Evolutionary conservation across 1,140 invertebrate genomes (phyloP).

Genomic region (Heliconius melpomene): DNA sequence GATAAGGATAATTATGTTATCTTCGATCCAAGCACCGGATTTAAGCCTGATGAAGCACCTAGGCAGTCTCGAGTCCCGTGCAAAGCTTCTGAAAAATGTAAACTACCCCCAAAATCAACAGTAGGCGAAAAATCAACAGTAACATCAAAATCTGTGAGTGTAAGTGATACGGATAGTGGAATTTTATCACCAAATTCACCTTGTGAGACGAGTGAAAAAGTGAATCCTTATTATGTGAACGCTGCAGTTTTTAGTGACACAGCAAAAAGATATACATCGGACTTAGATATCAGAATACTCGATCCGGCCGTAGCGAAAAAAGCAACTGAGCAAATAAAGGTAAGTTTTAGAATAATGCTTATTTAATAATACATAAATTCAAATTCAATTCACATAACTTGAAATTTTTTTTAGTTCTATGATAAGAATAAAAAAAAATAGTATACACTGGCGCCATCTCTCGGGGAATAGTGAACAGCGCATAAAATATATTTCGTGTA

Average conservation of each 20-base stretch:
- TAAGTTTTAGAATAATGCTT: constrained; percentile 44
- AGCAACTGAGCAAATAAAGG: constrained; percentile 74
- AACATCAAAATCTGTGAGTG: constrained; percentile 62
- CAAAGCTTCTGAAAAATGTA: constrained; percentile 61
- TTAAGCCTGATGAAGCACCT: constrained; percentile 53
- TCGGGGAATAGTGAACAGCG: background rate
- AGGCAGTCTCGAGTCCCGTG: constrained; percentile 52
- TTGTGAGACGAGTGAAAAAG: constrained; percentile 64
- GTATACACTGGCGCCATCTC: background rate
- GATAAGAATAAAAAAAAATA: too few species aligned
- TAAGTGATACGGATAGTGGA: constrained; percentile 83
- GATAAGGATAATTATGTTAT: constrained; percentile 81
- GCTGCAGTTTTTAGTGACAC: constrained; percentile 66
- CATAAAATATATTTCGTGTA: background rate
- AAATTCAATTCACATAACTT: too few species aligned
- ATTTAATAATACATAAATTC: too few species aligned
- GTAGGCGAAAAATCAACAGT: constrained; percentile 55
- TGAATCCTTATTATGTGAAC: constrained; percentile 67
- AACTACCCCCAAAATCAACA: constrained; percentile 63
- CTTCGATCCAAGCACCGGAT: constrained; percentile 77
- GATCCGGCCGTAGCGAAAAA: constrained; percentile 70
- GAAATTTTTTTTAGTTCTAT: too few species aligned
- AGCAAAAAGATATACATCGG: constrained; percentile 58
- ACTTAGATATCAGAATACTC: constrained; percentile 68
- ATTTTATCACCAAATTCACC: constrained; percentile 83